These are phyloP conservation scores for Microvelia longipes DNA, from an alignment of 1,140 invertebrate species.

Conservation along the genomic window DNA sequence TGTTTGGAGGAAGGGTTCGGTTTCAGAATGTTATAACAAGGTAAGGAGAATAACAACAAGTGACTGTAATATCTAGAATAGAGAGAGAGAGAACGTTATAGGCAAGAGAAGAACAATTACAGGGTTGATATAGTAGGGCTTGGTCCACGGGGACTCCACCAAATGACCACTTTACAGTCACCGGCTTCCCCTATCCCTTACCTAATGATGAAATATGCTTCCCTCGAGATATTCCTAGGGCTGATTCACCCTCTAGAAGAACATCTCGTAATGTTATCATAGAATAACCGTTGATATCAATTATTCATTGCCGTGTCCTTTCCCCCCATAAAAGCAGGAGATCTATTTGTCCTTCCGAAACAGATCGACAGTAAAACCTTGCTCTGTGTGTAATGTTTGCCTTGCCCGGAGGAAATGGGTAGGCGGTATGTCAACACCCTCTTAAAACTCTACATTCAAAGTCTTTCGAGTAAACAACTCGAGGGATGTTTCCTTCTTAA, in stretches of 20 bases:
- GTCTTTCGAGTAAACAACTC: neutral
- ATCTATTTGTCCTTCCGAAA: neutral
- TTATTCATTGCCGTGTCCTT: slow-evolving; percentile 15
- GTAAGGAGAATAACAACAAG: neutral
- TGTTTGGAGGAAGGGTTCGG: neutral
- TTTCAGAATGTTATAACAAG: neutral
- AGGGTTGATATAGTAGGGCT: neutral
- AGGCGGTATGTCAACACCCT: neutral
- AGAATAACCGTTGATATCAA: slow-evolving; percentile 17
- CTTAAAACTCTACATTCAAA: neutral
- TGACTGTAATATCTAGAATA: neutral
- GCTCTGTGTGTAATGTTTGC: neutral
- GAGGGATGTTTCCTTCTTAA: neutral
- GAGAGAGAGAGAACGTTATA: neutral
- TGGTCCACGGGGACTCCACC: slow-evolving; percentile 19
- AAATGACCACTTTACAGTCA: slow-evolving; percentile 34
- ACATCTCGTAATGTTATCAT: slow-evolving; percentile 15
- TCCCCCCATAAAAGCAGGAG: neutral
- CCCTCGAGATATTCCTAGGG: slow-evolving; percentile 21
- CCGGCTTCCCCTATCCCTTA: slow-evolving; percentile 8
- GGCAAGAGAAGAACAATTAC: neutral
- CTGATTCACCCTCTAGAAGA: slow-evolving; percentile 1
- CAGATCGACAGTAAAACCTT: neutral
- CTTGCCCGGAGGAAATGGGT: neutral
- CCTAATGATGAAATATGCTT: slow-evolving; percentile 33